A percentile compares a stretch with the other conserved stretches of the same genome.
Evolutionary conservation across 2,797 vertebrate genomes (phyloP).

Genomic region (Paramormyrops hopkinsi): DNA sequence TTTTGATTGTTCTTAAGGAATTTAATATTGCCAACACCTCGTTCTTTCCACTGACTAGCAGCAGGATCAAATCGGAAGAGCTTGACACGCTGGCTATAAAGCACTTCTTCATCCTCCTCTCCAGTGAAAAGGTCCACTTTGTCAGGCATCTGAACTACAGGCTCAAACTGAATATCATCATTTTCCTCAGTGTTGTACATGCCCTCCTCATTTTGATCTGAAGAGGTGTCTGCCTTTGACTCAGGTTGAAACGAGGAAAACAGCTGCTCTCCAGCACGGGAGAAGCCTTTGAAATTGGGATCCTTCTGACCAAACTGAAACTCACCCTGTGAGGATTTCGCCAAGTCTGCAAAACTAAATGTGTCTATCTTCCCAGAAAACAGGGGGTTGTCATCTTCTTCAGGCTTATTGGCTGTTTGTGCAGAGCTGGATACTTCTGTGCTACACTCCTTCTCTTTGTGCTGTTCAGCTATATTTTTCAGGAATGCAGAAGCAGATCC

Average conservation of each 20-base stretch:
- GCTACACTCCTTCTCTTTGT: conserved; percentile 58
- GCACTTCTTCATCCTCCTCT: conserved; percentile 86
- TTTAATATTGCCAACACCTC: conserved; percentile 87
- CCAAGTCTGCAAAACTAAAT: conserved; percentile 85
- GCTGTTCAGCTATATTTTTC: conserved; percentile 68
- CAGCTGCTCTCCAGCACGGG: conserved; percentile 73
- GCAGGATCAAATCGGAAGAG: conserved; percentile 87
- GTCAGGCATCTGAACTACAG: conserved; percentile 95
- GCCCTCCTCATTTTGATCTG: conserved; percentile 76
- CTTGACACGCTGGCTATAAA: conserved; percentile 89
- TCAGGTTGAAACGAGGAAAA: conserved; percentile 64
- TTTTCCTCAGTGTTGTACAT: conserved; percentile 91
- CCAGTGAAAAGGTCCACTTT: conserved; percentile 91
- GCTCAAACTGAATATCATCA: conserved; percentile 97
- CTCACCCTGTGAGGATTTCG: conserved; percentile 62
- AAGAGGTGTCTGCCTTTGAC: conserved; percentile 54
- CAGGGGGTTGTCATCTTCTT: conserved; percentile 55
- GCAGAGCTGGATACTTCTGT: conserved; percentile 13
- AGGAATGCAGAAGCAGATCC: conserved; percentile 56
- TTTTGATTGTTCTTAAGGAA: conserved; percentile 85
- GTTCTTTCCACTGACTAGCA: conserved; percentile 92
- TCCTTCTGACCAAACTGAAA: conserved; percentile 80
- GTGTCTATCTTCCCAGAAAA: conserved; percentile 62
- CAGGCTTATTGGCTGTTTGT: conserved; percentile 5
- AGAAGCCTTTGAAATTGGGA: conserved; percentile 82